Conservation (phyloP, 2,113 vertebrate genomes). For the Peromyscus leucopus region DNA sequence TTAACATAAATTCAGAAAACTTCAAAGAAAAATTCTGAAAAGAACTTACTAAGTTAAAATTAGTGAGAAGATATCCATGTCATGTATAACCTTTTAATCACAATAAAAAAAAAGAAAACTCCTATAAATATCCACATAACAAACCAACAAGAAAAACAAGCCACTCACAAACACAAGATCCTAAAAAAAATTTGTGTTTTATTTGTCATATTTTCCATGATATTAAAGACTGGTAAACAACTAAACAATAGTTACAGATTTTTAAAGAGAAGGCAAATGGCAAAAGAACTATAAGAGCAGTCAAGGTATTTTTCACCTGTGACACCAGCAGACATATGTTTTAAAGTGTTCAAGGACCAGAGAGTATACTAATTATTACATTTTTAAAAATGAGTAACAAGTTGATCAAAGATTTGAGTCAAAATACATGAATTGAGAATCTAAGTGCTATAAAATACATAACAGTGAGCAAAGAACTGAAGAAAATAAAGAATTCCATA, state of each 20-base stretch:
- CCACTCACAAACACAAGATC: neutral
- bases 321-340: neutral
- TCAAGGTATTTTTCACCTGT: neutral
- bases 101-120: constrained; percentile 25
- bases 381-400: neutral
- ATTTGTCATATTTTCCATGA: neutral
- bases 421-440: constrained; percentile 29
- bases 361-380: neutral
- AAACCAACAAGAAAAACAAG: constrained; percentile 21
- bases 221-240: neutral
- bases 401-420: neutral
- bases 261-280: neutral
- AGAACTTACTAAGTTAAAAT: neutral
- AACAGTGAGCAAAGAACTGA: neutral
- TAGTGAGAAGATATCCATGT: neutral
- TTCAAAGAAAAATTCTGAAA: neutral
- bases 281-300: neutral
- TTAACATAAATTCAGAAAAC: neutral
- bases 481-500: neutral
- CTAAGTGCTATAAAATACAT: neutral
- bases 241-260: neutral
- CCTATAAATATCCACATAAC: neutral
- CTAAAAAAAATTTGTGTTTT: neutral
- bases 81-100: neutral
- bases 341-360: constrained; percentile 7